Percentiles rank a stretch among this genome's conserved stretches.
phyloP scores from a whole-genome alignment of 2,113 vertebrate species.

The Zapus hudsonius region DNA sequence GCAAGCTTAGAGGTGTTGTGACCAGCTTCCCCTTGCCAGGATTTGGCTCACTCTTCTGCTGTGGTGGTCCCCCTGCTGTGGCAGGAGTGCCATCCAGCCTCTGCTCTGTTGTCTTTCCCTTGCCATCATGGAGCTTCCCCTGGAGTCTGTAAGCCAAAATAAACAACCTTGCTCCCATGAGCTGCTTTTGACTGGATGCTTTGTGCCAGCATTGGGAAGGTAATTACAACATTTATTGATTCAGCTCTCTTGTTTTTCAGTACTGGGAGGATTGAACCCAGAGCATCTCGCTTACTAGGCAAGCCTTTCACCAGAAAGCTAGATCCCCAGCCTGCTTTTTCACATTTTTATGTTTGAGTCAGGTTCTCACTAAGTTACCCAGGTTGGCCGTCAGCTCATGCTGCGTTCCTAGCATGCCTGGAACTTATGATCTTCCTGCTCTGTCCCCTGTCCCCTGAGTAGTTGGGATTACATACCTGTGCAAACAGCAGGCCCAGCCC shows the following conservation, averaged over 20 bases:
- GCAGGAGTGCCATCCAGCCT: too few relatives aligned
- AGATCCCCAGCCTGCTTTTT: not conserved
- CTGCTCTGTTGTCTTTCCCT: too few relatives aligned
- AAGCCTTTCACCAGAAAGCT: not conserved
- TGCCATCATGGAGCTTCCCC: too few relatives aligned
- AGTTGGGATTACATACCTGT: not conserved
- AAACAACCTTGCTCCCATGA: too few relatives aligned
- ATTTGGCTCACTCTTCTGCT: too few relatives aligned
- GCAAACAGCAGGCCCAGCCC: not conserved
- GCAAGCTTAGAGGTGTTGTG: too few relatives aligned
- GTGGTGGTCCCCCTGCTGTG: too few relatives aligned
- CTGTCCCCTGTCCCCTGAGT: not conserved
- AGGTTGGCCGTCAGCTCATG: not conserved
- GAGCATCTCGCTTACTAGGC: not conserved
- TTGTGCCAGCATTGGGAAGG: too few relatives aligned
- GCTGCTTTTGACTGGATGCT: too few relatives aligned
- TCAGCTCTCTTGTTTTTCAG: not conserved
- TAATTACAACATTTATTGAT: not conserved
- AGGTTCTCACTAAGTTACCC: not conserved
- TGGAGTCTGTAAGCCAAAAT: too few relatives aligned
- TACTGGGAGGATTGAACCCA: not conserved
- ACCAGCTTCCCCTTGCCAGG: too few relatives aligned
- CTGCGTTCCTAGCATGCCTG: not conserved
- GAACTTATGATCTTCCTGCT: not conserved
- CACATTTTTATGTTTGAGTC: not conserved